Percentiles rank a stretch among this genome's conserved stretches.
phyloP scores from a whole-genome alignment of 2,888 invertebrate species.

The Thereva unica region DNA sequence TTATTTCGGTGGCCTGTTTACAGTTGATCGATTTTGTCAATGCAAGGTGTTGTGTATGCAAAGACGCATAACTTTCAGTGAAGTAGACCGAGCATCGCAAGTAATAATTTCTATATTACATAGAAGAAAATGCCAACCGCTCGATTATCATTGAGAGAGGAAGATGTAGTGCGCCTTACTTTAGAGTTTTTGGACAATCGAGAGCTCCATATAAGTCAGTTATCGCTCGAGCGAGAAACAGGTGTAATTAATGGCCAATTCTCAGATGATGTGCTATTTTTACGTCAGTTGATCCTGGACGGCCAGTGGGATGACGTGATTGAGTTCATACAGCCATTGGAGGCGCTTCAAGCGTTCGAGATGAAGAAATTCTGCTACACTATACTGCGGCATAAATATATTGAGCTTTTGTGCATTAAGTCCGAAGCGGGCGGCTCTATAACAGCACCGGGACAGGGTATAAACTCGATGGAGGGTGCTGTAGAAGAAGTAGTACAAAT shows the following conservation, averaged over 20 bases:
- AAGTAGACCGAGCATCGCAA: too few relatives aligned
- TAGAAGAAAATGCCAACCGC: slow-evolving; percentile 72
- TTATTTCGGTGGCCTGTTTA: too few relatives aligned
- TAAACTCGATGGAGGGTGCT: slow-evolving; percentile 84
- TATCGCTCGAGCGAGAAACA: slow-evolving; percentile 91
- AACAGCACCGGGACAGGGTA: slow-evolving; percentile 75
- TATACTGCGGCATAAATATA: slow-evolving; percentile 89
- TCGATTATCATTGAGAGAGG: slow-evolving; percentile 82
- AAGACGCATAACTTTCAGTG: too few relatives aligned
- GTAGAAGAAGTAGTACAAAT: slow-evolving; percentile 94
- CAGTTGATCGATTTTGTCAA: too few relatives aligned
- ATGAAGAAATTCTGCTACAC: slow-evolving; percentile 82
- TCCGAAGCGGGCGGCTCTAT: slow-evolving; percentile 82
- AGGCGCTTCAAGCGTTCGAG: slow-evolving; percentile 80
- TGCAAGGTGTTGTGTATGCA: too few relatives aligned
- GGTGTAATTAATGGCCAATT: slow-evolving; percentile 92
- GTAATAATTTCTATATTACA: too few relatives aligned
- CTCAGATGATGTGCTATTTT: slow-evolving; percentile 91
- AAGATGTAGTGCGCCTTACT: slow-evolving; percentile 83
- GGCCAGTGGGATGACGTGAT: slow-evolving; percentile 98
- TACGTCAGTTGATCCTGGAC: slow-evolving; percentile 92
- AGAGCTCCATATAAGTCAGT: slow-evolving; percentile 87
- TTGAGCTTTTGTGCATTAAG: slow-evolving; percentile 91
- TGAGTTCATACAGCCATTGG: slow-evolving; percentile 93
- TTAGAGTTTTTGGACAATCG: slow-evolving; percentile 87